Percentiles rank a stretch among this genome's conserved stretches.
Conservation (phyloP, 2,797 vertebrate species). For the Vultur gryphus region DNA sequence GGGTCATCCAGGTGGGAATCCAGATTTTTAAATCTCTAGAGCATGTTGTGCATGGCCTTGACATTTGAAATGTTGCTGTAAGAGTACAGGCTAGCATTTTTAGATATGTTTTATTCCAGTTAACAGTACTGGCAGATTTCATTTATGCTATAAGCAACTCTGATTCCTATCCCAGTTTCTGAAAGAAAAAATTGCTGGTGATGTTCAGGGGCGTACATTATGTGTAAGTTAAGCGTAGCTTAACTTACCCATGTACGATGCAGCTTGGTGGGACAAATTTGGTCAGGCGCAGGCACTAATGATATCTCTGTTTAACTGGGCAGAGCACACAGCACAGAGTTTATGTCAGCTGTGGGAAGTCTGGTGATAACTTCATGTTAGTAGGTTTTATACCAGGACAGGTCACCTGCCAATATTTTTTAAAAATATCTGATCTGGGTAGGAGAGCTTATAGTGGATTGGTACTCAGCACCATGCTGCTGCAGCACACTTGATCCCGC, state of each 20-base stretch:
- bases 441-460: background rate
- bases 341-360: background rate
- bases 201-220: background rate
- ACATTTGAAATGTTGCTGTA: background rate
- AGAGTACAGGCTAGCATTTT: background rate
- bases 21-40: background rate
- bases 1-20: background rate
- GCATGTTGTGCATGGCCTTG: background rate
- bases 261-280: background rate
- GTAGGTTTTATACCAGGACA: background rate
- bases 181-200: background rate
- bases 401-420: background rate
- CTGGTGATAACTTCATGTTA: background rate
- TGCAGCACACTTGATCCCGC: background rate
- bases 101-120: background rate
- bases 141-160: background rate
- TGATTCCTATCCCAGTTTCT: background rate
- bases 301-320: background rate
- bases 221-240: background rate
- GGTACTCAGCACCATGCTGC: background rate
- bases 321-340: background rate
- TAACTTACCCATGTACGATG: accelerated
- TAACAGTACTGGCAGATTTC: background rate
- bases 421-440: background rate
- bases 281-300: background rate